These are phyloP conservation scores for Gymnocheta viridis DNA, from an alignment of 2,888 invertebrate species.

Conservation along the genomic window DNA sequence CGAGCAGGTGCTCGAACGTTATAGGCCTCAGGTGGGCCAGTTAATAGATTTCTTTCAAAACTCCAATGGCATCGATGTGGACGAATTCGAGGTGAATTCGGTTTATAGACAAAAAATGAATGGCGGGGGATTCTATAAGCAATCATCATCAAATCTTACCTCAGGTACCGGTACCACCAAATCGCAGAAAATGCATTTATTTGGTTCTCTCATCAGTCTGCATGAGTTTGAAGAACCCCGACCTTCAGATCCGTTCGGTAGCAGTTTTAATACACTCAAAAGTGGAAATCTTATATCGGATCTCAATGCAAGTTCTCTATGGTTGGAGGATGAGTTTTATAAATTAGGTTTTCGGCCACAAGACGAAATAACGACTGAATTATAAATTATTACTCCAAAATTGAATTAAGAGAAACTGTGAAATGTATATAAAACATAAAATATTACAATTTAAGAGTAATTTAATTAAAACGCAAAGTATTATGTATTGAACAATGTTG, in stretches of 20 bases:
- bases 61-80: slow-evolving; percentile 55
- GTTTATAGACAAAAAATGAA: slow-evolving; percentile 65
- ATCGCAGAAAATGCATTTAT: slow-evolving; percentile 80
- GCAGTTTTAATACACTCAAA: slow-evolving; percentile 83
- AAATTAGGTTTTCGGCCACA: slow-evolving; percentile 93
- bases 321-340: slow-evolving; percentile 91
- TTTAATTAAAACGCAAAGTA: slow-evolving; percentile 53
- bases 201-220: slow-evolving; percentile 81
- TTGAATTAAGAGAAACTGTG: slow-evolving; percentile 24
- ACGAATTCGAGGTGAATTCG: slow-evolving; percentile 70
- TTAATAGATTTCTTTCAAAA: slow-evolving; percentile 89
- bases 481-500: slow-evolving; percentile 55
- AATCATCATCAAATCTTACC: slow-evolving; percentile 69
- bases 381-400: slow-evolving; percentile 82
- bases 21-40: slow-evolving; percentile 88
- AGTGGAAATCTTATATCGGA: slow-evolving; percentile 81
- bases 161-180: slow-evolving; percentile 71
- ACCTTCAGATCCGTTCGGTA: slow-evolving; percentile 84
- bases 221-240: slow-evolving; percentile 82
- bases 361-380: slow-evolving; percentile 93
- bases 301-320: slow-evolving; percentile 84
- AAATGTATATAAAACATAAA: slow-evolving; percentile 29
- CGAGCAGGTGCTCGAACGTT: slow-evolving; percentile 88
- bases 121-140: slow-evolving; percentile 71
- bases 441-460: slow-evolving; percentile 1